Evolutionary conservation across 2,113 vertebrate genomes (phyloP).

Genomic region (Paradoxurus hermaphroditus): DNA sequence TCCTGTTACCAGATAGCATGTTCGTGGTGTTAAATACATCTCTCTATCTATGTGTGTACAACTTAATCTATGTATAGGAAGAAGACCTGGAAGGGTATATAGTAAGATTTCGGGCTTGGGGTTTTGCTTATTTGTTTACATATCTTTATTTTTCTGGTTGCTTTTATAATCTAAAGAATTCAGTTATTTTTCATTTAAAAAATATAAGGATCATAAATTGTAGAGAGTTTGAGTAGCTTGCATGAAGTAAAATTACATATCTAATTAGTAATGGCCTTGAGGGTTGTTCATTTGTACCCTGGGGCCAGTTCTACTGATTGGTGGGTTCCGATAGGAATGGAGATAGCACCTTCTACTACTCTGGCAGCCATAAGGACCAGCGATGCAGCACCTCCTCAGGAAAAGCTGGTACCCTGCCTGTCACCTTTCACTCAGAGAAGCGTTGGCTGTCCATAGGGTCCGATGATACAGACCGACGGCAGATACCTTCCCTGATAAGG

Average conservation of each 20-base stretch:
- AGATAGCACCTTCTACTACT: neutral
- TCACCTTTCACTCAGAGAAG: neutral
- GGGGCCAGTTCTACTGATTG: neutral
- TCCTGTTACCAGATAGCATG: neutral
- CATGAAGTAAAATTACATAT: neutral
- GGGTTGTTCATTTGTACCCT: neutral
- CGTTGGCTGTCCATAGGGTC: neutral
- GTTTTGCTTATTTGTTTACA: neutral
- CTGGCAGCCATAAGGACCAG: neutral
- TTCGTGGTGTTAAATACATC: neutral
- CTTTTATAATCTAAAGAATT: constrained; percentile 27
- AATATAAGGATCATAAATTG: neutral
- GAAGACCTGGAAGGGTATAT: neutral
- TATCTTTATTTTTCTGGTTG: constrained; percentile 3
- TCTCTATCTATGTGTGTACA: neutral
- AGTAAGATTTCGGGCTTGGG: neutral
- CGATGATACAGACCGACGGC: neutral
- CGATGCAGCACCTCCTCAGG: neutral
- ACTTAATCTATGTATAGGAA: neutral
- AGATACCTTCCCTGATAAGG: neutral
- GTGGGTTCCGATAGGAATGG: neutral
- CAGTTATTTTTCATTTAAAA: neutral
- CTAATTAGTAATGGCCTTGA: neutral
- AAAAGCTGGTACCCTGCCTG: neutral
- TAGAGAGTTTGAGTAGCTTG: neutral